These are phyloP conservation scores for Rafetus swinhoei DNA, from an alignment of 2,113 vertebrate species.

Conservation along the genomic window DNA sequence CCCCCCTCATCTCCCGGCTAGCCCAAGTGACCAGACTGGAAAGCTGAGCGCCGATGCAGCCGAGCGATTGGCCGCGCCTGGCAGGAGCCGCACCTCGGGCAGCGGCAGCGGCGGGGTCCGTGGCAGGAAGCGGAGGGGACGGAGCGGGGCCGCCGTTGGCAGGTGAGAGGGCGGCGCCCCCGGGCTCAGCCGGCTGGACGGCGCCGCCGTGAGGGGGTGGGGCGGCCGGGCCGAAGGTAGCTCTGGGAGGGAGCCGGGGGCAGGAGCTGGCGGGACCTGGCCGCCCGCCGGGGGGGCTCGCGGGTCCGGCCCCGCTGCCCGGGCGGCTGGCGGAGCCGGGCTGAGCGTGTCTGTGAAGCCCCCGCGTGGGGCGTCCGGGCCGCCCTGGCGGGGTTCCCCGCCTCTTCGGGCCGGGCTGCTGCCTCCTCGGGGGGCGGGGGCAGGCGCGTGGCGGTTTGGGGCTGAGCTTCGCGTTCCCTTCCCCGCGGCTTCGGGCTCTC, in stretches of 20 bases:
- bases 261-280: neutral
- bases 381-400: too few species aligned
- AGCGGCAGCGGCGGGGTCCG: constrained; percentile 3
- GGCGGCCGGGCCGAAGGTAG: too few species aligned
- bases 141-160: neutral
- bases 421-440: too few species aligned
- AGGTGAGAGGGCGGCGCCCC: too few species aligned
- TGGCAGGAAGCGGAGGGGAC: constrained; percentile 37
- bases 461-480: too few species aligned
- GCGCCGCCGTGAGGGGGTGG: neutral
- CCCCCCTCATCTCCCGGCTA: neutral
- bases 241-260: too few species aligned
- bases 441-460: too few species aligned
- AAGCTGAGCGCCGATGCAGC: constrained; percentile 25
- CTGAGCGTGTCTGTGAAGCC: neutral
- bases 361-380: neutral
- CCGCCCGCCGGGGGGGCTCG: neutral
- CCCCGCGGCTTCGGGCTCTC: too few species aligned
- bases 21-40: neutral
- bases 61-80: constrained; percentile 46
- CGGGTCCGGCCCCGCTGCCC: too few species aligned
- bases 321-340: too few species aligned
- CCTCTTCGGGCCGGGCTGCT: too few species aligned
- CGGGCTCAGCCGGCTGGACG: neutral
- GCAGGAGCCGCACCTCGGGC: constrained; percentile 11